Conservation (phyloP, 2,113 vertebrate species). For the Tautogolabrus adspersus region DNA sequence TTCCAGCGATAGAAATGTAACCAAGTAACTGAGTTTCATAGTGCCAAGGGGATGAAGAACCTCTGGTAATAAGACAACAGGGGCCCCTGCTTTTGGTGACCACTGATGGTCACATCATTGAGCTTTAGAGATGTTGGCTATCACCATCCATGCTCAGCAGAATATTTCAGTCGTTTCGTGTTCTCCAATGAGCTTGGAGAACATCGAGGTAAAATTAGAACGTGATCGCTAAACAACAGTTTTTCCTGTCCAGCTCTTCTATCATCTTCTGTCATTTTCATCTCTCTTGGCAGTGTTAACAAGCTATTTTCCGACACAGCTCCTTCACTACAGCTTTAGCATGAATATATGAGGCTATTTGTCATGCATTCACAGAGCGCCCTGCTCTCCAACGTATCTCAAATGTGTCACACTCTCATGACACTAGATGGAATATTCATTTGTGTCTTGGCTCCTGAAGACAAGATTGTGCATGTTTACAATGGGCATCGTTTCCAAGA, state of each 20-base stretch:
- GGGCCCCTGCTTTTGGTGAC: neutral
- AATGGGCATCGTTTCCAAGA: slow-evolving; percentile 48
- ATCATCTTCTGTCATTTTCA: slow-evolving; percentile 18
- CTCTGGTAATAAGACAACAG: too few relatives aligned
- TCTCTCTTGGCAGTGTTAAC: neutral
- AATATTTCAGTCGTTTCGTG: neutral
- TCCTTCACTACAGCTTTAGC: slow-evolving; percentile 10
- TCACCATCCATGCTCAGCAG: neutral
- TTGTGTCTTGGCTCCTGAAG: slow-evolving; percentile 45
- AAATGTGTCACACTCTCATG: slow-evolving; percentile 37
- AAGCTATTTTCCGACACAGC: neutral
- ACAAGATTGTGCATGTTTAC: slow-evolving; percentile 56
- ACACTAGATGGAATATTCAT: slow-evolving; percentile 55
- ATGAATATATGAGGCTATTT: slow-evolving; percentile 2
- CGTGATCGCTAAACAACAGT: slow-evolving; percentile 13
- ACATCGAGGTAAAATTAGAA: slow-evolving; percentile 26
- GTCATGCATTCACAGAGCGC: slow-evolving; percentile 8
- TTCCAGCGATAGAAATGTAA: too few relatives aligned
- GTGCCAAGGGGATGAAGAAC: too few relatives aligned
- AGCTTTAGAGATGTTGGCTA: neutral
- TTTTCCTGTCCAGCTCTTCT: slow-evolving; percentile 24
- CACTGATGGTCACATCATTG: neutral
- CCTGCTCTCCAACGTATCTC: slow-evolving; percentile 6
- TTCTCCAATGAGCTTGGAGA: neutral
- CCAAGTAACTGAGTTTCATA: too few relatives aligned